phyloP scores from a whole-genome alignment of 92 coral and sea anemone genomes.

The Pocillopora meandrina region DNA sequence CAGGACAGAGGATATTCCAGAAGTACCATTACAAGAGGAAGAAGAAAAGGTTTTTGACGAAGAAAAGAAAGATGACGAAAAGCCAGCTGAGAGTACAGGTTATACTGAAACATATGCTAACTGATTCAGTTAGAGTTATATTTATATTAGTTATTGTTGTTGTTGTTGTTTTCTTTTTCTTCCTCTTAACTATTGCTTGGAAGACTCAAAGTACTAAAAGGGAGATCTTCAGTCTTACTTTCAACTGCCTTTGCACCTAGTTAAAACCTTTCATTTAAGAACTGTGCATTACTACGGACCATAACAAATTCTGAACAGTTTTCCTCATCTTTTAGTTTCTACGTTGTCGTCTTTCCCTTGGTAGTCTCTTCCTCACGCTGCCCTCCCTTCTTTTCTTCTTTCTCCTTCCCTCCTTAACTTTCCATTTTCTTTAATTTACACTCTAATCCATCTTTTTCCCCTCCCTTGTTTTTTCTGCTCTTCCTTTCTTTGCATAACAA shows the following conservation, averaged over 20 bases:
- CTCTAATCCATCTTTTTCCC: background rate
- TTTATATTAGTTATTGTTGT: background rate
- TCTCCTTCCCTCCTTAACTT: no score
- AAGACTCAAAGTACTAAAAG: background rate
- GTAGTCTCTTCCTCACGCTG: background rate
- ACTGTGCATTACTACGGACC: no score
- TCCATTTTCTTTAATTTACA: background rate
- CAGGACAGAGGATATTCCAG: slow-evolving; percentile 62
- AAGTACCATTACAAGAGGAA: slow-evolving; percentile 60
- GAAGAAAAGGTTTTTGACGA: slow-evolving; percentile 55
- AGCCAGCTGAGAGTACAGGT: slow-evolving; percentile 33
- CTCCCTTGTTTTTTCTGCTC: background rate
- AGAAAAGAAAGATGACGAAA: slow-evolving; percentile 61
- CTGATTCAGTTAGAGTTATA: no score
- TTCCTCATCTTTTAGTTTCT: background rate
- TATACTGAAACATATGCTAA: background rate
- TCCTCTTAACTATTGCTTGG: background rate
- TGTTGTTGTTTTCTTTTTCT: background rate
- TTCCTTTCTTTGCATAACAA: no score
- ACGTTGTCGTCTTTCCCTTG: background rate
- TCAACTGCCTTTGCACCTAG: no score
- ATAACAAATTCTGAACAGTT: background rate
- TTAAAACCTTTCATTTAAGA: no score
- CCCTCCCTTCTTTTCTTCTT: background rate
- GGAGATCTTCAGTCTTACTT: background rate